phyloP scores from a whole-genome alignment of 2,888 invertebrate genomes.

The Nesidiocoris tenuis region DNA sequence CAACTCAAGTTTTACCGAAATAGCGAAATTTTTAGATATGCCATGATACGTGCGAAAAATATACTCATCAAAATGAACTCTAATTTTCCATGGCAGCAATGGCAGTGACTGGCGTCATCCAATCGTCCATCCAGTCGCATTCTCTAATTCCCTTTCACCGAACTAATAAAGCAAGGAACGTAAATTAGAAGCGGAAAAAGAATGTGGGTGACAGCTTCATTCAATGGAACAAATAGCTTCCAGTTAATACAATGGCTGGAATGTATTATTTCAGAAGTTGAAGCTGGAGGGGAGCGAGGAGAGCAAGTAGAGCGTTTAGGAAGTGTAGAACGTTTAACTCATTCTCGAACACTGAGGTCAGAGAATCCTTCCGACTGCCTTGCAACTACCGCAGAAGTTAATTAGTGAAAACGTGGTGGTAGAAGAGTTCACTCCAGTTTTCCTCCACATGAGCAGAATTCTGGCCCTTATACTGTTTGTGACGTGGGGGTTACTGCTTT shows the following conservation, averaged over 20 bases:
- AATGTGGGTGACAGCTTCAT: slow-evolving; percentile 37
- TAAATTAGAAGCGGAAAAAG: slow-evolving; percentile 36
- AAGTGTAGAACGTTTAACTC: background rate
- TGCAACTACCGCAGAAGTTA: background rate
- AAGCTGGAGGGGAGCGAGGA: background rate
- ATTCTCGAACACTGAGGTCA: background rate
- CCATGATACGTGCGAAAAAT: too few species aligned
- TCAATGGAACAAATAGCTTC: slow-evolving; percentile 37
- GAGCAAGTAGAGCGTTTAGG: too few species aligned
- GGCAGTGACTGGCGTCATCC: background rate
- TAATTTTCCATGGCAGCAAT: too few species aligned
- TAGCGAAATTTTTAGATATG: too few species aligned
- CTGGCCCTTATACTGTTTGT: background rate
- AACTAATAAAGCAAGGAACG: slow-evolving; percentile 39
- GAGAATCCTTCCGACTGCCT: background rate
- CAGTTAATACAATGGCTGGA: slow-evolving; percentile 32
- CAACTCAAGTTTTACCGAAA: too few species aligned
- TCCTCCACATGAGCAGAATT: background rate
- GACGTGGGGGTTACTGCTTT: background rate
- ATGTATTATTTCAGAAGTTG: slow-evolving; percentile 24
- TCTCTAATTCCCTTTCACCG: background rate
- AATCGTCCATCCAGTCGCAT: background rate
- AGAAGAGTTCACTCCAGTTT: background rate
- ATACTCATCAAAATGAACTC: too few species aligned
- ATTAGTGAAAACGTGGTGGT: background rate